Conservation (phyloP, 2,888 invertebrate species). For the Drosophila imparisetae region DNA sequence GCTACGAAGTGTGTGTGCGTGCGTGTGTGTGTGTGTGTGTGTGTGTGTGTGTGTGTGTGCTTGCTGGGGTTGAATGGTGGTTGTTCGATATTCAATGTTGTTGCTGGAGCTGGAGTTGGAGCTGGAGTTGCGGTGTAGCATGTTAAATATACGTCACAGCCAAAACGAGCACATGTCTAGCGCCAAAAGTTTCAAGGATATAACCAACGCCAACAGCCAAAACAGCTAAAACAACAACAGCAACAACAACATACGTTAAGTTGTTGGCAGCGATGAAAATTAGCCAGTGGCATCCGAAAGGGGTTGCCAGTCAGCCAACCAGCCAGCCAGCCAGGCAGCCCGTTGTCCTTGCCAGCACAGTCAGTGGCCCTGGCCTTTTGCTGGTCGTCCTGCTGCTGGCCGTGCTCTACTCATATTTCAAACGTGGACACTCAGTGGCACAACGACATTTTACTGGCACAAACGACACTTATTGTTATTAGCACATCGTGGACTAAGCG, state of each 20-base stretch:
- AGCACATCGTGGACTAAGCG: conserved; percentile 62
- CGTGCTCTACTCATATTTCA: conserved; percentile 67
- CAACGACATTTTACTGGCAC: conserved; percentile 53
- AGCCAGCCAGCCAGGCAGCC: conserved; percentile 23
- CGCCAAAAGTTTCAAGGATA: conserved; percentile 75
- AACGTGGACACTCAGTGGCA: conserved; percentile 54
- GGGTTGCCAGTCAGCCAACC: conserved; percentile 37
- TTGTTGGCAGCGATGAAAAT: conserved; percentile 64
- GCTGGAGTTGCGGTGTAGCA: conserved; percentile 77
- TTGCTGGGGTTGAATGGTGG: conserved; percentile 5
- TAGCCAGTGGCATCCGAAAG: conserved; percentile 58
- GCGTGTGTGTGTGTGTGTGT: background rate
- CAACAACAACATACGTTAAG: conserved; percentile 55
- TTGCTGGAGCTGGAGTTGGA: conserved; percentile 12
- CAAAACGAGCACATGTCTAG: conserved; percentile 75
- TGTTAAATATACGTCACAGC: conserved; percentile 77
- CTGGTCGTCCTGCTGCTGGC: conserved; percentile 15
- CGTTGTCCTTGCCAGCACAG: conserved; percentile 35
- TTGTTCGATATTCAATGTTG: conserved; percentile 10
- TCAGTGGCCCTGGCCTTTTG: background rate
- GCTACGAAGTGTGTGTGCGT: conserved; percentile 1
- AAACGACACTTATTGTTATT: conserved; percentile 76
- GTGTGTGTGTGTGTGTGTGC: background rate
- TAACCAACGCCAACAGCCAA: conserved; percentile 63
- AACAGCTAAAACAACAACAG: conserved; percentile 23